Percentiles rank a stretch among this genome's conserved stretches.
Evolutionary conservation across 2,113 vertebrate species (phyloP).

Genomic region (zebrafish (Danio rerio)): GRCz12tu NC_133195.1:34922501-34923000

Average conservation of each 20-base stretch:
- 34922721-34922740: neutral
- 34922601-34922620: too few relatives aligned
- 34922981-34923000: conserved; percentile 4
- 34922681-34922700: neutral
- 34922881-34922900: too few relatives aligned
- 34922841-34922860: neutral
- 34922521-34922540: too few relatives aligned
- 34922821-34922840: too few relatives aligned
- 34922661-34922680: neutral
- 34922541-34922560: too few relatives aligned
- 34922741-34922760: conserved; percentile 4
- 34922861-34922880: too few relatives aligned
- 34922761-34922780: neutral
- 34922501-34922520: too few relatives aligned
- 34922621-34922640: too few relatives aligned
- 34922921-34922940: neutral
- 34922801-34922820: too few relatives aligned
- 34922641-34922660: neutral
- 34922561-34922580: too few relatives aligned
- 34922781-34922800: neutral
- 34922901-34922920: neutral
- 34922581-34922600: too few relatives aligned
- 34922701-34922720: neutral
- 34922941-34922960: neutral
- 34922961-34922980: neutral